Base-by-base conservation (phyloP, 2,797 vertebrate species). In the Lepus townsendii region DNA sequence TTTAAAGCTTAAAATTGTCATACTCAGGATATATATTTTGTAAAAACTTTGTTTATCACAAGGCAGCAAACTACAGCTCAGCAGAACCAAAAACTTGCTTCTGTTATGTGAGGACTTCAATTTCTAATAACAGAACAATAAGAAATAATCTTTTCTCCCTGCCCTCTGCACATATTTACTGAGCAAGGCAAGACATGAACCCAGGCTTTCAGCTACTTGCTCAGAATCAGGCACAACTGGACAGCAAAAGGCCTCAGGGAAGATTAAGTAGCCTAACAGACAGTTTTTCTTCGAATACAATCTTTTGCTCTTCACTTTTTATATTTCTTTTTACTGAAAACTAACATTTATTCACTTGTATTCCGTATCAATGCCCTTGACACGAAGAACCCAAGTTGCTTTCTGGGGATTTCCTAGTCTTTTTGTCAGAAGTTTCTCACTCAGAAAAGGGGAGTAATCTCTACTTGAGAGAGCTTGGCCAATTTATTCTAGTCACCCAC, bases 71-170 rank as follows among this genome's bases (percentile, higher is more conserved):
- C 38, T 62, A 22, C 90, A 95, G 89, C 77, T 96, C 91, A 96
- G 95, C n/a, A 73, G 77, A 96, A 95, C 3, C 0, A 0, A 82
- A 96, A 94, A 5, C 3, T 42, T 95, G 50, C 68, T 95, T 97
- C 75, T 96, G 69, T 92, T 91, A 96, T 50, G 77, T 24, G 42
- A 35, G 47, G 94, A 96, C 68, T 88, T 95, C 93, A 93, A 85
- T 96, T 97, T 97, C 89, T 91, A 97, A 95, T 96, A 96, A 94
- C 66, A 95, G 69, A 91, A 69, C 50, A 87, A 72, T 88, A 35
- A 86, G 47, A 97, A 97, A 89, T 85, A 95, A 47, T 57, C 85
- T 94, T 97, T 94, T 95, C 68, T 63, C 57, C n/a, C 73, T 96
- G 86, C 5, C 50, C 88, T 78, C 30, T 96, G 91, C 92, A 93